Conservation (phyloP, 2,113 vertebrate genomes). For the Amazona vittata region DNA sequence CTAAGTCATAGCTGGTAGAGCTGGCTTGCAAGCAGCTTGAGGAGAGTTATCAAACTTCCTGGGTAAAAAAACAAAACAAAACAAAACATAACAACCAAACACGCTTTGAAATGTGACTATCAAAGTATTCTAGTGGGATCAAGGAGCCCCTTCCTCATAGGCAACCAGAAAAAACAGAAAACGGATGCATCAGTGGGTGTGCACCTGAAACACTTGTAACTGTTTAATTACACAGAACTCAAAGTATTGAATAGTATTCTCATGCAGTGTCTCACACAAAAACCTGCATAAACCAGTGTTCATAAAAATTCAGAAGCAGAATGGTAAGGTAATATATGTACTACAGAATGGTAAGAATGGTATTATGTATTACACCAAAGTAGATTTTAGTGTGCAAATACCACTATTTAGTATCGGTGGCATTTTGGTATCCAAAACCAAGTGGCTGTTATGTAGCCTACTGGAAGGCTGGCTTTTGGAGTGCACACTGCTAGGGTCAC, state of each 20-base stretch:
- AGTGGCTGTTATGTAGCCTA: not conserved
- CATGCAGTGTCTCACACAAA: not conserved
- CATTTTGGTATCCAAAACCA: not conserved
- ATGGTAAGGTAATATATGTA: too few relatives aligned
- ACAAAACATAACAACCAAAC: not conserved
- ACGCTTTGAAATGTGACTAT: not conserved
- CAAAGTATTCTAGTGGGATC: not conserved
- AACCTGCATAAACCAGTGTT: not conserved
- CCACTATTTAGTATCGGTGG: accelerated
- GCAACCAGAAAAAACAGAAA: not conserved
- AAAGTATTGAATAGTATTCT: not conserved
- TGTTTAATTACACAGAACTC: not conserved
- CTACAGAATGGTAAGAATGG: not conserved
- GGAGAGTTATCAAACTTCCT: not conserved
- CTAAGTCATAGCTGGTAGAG: not conserved
- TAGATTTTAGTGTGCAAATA: not conserved
- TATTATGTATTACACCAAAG: not conserved
- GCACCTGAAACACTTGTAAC: not conserved
- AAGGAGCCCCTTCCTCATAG: accelerated
- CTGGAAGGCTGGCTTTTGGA: not conserved
- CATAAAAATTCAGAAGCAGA: not conserved
- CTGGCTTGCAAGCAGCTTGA: not conserved
- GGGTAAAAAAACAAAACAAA: not conserved
- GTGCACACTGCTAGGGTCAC: accelerated
- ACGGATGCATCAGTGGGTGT: not conserved